Percentiles rank a stretch among this genome's conserved stretches.
Conservation (phyloP, 1,140 invertebrate genomes). For the Mactra quadrangularis region DNA sequence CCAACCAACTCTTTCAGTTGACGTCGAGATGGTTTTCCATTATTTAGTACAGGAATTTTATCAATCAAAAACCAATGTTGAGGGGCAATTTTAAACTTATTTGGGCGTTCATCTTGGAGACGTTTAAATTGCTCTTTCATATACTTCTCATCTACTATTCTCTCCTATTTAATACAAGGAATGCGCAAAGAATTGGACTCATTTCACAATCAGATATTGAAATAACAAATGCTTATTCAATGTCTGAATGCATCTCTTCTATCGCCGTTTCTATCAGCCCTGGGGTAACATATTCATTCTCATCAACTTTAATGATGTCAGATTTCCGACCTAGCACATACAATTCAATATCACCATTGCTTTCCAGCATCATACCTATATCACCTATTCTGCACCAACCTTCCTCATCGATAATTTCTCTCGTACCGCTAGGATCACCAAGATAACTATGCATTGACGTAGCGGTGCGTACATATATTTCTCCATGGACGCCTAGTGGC, state of each 20-base stretch:
- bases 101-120: too few relatives aligned
- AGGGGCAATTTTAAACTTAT: too few relatives aligned
- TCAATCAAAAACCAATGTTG: too few relatives aligned
- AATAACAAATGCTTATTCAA: conserved; percentile 32
- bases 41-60: too few relatives aligned
- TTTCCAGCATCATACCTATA: not conserved
- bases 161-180: too few relatives aligned
- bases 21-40: too few relatives aligned
- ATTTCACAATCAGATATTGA: conserved; percentile 33
- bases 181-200: conserved; percentile 7
- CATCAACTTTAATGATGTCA: not conserved
- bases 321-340: not conserved
- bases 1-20: too few relatives aligned
- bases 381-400: not conserved
- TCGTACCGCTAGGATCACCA: not conserved
- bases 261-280: conserved; percentile 20
- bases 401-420: not conserved
- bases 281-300: not conserved
- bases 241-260: not conserved
- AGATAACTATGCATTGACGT: not conserved
- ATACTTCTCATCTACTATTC: too few relatives aligned
- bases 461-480: not conserved
- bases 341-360: not conserved
- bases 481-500: not conserved
- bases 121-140: too few relatives aligned